These are phyloP conservation scores for Spatula versicolor DNA, from an alignment of 2,797 vertebrate species.

Conservation along the genomic window DNA sequence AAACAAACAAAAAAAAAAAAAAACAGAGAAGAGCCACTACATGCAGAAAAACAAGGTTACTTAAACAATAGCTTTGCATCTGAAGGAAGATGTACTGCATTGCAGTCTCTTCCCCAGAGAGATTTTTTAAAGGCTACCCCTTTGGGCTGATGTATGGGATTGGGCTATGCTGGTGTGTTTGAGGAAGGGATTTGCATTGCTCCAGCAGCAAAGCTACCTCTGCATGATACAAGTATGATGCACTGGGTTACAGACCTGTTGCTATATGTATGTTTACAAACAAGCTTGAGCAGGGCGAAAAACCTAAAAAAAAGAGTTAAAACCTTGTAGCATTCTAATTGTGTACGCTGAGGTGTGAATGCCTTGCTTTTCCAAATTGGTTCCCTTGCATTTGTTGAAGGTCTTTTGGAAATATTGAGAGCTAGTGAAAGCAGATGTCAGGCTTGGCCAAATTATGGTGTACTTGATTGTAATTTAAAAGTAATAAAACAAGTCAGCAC, in stretches of 20 bases:
- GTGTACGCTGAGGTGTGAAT: neutral
- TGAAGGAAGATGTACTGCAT: neutral
- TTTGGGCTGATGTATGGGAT: neutral
- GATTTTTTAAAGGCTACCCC: neutral
- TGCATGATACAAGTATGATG: neutral
- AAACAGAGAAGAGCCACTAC: neutral
- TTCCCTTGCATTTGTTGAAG: neutral
- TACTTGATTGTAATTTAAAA: slow-evolving; percentile 31
- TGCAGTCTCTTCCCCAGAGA: neutral
- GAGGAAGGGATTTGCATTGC: neutral
- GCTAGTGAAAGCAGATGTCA: slow-evolving; percentile 38
- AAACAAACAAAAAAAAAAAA: neutral
- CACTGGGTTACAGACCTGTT: neutral
- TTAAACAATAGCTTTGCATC: neutral
- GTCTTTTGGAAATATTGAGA: neutral
- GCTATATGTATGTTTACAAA: neutral
- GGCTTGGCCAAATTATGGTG: neutral
- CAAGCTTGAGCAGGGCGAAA: neutral
- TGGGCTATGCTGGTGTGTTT: neutral
- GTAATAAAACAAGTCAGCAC: slow-evolving; percentile 40
- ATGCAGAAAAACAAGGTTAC: neutral
- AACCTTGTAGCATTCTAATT: neutral
- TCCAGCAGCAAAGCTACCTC: neutral
- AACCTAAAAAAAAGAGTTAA: neutral
- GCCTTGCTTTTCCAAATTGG: neutral